Evolutionary conservation across 2,888 invertebrate genomes (phyloP), one percentile per base, ranked within the genome.

Genomic region (Athalia cordata): DNA sequence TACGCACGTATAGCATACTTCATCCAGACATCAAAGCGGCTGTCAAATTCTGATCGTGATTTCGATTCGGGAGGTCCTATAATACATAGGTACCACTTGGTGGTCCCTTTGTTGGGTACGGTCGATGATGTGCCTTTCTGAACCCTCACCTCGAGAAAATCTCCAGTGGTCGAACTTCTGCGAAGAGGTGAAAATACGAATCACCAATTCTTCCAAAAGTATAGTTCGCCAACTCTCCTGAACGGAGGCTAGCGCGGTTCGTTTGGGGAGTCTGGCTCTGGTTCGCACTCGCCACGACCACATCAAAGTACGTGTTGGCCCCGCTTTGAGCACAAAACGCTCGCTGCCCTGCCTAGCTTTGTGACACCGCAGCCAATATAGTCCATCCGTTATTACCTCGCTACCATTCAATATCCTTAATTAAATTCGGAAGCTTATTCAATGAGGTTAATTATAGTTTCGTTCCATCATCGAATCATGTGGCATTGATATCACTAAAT

Each of bases 351-450:
- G 85, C 86, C 88, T 87, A 87, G 88, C 89, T 89, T 89, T 88
- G 87, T 87, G 88, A 88, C 89, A 89, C 88, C 87, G 85, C 88
- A 88, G 85, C 89, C 89, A 88, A 89, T 89, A 89, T 87, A 87
- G 88, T 87, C 86, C 80, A 84, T 81, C 86, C 87, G 87, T 88
- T 88, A 88, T 88, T 87, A 87, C 87, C 86, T 84, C 82, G 86
- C 86, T 87, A 86, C 88, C 86, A 89, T 89, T 89, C 89, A 89
- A 89, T 89, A 89, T 89, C 88, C 89, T 89, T 89, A 89, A 89
- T 89, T 89, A 89, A 89, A 89, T 89, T 89, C 88, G 87, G 87
- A 87, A 88, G 88, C 89, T 89, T 89, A 89, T 89, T 89, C 89
- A 87, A 87, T 88, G 89, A 84, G 89, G 89, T 89, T 89, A 89